These are phyloP conservation scores for Drosophila murphyi DNA, from an alignment of 1,140 invertebrate species.

Conservation along the genomic window DNA sequence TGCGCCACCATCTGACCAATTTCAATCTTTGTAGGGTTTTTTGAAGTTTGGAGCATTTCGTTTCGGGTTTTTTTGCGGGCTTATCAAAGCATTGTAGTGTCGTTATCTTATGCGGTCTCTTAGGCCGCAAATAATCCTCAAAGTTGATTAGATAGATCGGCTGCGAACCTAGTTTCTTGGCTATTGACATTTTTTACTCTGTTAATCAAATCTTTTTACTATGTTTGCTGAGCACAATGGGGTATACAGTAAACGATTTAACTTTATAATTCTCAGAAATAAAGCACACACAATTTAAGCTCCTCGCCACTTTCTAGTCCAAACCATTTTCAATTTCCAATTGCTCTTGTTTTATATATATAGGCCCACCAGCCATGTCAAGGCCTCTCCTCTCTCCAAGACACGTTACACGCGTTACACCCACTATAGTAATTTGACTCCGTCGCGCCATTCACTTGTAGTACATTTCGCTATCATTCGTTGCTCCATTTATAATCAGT, in stretches of 20 bases:
- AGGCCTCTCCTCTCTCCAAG: too few species aligned
- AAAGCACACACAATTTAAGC: background rate
- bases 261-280: background rate
- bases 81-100: slow-evolving; percentile 49
- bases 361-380: background rate
- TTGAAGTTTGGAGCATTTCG: background rate
- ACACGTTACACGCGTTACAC: background rate
- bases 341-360: slow-evolving; percentile 13
- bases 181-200: background rate
- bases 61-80: background rate
- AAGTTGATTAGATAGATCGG: slow-evolving; percentile 58
- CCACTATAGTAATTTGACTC: slow-evolving; percentile 1
- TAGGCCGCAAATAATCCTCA: slow-evolving; percentile 65
- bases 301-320: background rate
- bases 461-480: background rate
- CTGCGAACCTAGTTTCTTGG: background rate
- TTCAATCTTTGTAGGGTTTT: slow-evolving; percentile 40
- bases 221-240: too few species aligned
- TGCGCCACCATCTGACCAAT: slow-evolving; percentile 27
- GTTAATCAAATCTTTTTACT: background rate
- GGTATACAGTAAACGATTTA: too few species aligned
- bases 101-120: slow-evolving; percentile 21
- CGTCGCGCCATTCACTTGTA: slow-evolving; percentile 33
- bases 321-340: background rate
- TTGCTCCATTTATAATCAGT: slow-evolving; percentile 28